These are phyloP conservation scores for Pyxicephalus adspersus DNA, from an alignment of 2,113 vertebrate genomes.

Conservation along the genomic window DNA sequence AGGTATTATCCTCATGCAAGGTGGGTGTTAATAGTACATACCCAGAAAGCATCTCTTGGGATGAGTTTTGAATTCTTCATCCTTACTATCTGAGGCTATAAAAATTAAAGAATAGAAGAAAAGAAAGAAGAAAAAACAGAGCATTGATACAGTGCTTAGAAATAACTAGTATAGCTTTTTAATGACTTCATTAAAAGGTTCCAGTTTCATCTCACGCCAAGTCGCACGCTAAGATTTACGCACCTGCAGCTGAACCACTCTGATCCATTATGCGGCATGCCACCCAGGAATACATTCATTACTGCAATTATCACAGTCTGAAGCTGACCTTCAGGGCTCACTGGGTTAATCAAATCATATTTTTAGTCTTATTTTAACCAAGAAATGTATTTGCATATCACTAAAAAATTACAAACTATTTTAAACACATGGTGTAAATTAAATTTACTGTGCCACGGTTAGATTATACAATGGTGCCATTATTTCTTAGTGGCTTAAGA, in stretches of 20 bases:
- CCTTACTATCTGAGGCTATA: slow-evolving; percentile 91
- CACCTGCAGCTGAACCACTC: background rate
- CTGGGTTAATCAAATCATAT: background rate
- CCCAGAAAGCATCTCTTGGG: slow-evolving; percentile 91
- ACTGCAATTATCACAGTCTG: background rate
- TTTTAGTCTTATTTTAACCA: background rate
- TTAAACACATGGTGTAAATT: too few species aligned
- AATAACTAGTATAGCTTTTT: background rate
- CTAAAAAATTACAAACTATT: too few species aligned
- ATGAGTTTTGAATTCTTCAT: slow-evolving; percentile 90
- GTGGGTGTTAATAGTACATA: slow-evolving; percentile 81
- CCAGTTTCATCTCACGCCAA: background rate
- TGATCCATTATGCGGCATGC: background rate
- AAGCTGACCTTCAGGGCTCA: background rate
- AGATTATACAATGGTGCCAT: too few species aligned
- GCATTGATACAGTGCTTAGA: slow-evolving; percentile 64
- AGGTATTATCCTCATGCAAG: slow-evolving; percentile 61
- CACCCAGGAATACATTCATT: background rate
- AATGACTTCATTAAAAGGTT: background rate
- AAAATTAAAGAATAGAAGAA: slow-evolving; percentile 64
- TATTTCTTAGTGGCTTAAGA: too few species aligned
- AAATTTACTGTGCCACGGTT: too few species aligned
- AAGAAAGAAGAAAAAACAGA: slow-evolving; percentile 65
- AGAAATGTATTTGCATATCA: background rate
- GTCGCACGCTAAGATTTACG: background rate